A percentile compares a stretch with the other conserved stretches of the same genome.
These are phyloP conservation scores for Caenorhabditis imperialis DNA, from an alignment of 2,888 invertebrate species.

Conservation along the genomic window DNA sequence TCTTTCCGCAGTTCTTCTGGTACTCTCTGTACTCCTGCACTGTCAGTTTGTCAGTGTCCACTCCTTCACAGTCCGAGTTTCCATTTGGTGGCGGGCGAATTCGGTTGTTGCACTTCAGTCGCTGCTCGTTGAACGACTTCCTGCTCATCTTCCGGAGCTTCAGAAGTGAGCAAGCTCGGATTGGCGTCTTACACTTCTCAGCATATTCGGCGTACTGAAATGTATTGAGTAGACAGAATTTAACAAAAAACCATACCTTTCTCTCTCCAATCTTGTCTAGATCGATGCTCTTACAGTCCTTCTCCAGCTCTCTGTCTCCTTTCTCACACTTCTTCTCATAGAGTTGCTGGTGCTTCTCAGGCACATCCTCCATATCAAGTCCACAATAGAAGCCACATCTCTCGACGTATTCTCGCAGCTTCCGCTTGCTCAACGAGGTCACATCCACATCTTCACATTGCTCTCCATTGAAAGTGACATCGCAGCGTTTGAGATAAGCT, in stretches of 20 bases:
- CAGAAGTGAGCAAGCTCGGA: constrained; percentile 32
- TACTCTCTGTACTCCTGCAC: constrained; percentile 20
- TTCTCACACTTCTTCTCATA: constrained; percentile 31
- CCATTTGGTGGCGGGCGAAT: constrained; percentile 5
- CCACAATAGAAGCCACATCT: constrained; percentile 38
- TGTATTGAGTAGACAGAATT: background rate
- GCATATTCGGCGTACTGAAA: constrained; percentile 22
- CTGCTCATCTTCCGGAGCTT: constrained; percentile 19
- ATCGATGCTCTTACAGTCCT: constrained; percentile 20
- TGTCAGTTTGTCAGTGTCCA: constrained; percentile 17
- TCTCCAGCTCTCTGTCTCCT: constrained; percentile 23
- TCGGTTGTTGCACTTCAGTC: constrained; percentile 15
- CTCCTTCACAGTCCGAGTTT: background rate
- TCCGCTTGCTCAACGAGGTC: constrained; percentile 18
- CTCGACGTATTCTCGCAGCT: constrained; percentile 19
- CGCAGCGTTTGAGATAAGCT: constrained; percentile 17
- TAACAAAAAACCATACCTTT: background rate
- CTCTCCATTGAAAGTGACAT: constrained; percentile 16
- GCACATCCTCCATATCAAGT: constrained; percentile 13
- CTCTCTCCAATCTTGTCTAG: constrained; percentile 28
- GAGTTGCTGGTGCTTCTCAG: constrained; percentile 5
- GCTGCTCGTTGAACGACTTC: constrained; percentile 25
- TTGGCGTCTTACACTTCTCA: constrained; percentile 36
- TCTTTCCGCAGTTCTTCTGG: background rate
- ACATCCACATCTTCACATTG: constrained; percentile 23